Conservation (phyloP, 2,797 vertebrate genomes). For the Dallia pectoralis region DNA sequence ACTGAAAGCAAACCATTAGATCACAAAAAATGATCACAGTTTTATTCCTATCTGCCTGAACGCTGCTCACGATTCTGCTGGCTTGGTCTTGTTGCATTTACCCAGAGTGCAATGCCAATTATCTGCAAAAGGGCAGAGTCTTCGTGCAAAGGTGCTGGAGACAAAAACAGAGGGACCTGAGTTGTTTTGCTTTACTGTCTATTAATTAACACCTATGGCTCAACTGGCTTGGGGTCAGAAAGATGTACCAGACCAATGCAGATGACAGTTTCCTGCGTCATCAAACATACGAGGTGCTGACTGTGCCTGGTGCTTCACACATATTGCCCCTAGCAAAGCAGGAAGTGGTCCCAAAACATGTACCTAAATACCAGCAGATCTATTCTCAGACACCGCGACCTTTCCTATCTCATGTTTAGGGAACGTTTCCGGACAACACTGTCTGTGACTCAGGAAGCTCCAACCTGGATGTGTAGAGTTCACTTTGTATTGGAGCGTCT, state of each 20-base stretch:
- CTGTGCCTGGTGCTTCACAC: constrained; percentile 50
- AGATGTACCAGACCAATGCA: not conserved
- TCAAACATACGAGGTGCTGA: constrained; percentile 11
- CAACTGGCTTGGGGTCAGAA: too few relatives aligned
- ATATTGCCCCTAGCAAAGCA: constrained; percentile 35
- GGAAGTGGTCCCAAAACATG: constrained; percentile 47
- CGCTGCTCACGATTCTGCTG: too few relatives aligned
- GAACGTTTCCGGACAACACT: constrained; percentile 66
- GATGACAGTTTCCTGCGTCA: constrained; percentile 7
- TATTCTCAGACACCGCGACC: constrained; percentile 67
- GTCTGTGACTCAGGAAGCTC: constrained; percentile 35
- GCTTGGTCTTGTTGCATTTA: too few relatives aligned
- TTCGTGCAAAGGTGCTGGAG: too few relatives aligned
- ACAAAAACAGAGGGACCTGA: too few relatives aligned
- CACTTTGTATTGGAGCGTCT: constrained; percentile 26
- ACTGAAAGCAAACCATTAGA: too few relatives aligned
- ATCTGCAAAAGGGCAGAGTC: too few relatives aligned
- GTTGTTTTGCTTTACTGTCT: too few relatives aligned
- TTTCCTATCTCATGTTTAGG: constrained; percentile 62
- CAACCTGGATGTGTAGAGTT: not conserved
- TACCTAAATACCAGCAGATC: constrained; percentile 63
- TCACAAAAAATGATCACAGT: too few relatives aligned
- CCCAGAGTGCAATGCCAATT: too few relatives aligned
- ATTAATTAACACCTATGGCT: too few relatives aligned
- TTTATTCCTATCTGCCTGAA: too few relatives aligned